These are phyloP conservation scores for Heterochromis multidens DNA, from an alignment of 2,113 vertebrate genomes.

Conservation along the genomic window DNA sequence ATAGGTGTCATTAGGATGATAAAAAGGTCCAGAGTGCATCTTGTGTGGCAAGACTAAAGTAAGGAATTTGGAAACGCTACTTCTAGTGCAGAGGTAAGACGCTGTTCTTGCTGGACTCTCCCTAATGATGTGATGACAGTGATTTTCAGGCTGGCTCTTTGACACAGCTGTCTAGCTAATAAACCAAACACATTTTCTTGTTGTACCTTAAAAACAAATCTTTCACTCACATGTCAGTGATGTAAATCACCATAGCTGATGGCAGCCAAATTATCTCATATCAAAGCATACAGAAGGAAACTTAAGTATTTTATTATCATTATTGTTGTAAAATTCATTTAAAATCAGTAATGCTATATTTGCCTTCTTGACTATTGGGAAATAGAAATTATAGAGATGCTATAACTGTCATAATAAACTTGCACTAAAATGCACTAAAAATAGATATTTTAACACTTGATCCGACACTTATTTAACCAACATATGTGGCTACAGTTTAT, in stretches of 20 bases:
- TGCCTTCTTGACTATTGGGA: background rate
- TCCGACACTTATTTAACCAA: background rate
- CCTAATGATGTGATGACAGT: background rate
- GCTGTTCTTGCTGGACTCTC: background rate
- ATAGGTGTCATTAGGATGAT: background rate
- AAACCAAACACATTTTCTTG: background rate
- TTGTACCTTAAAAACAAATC: background rate
- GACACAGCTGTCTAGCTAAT: background rate
- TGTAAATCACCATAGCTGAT: background rate
- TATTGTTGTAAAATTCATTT: background rate
- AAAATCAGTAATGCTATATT: background rate
- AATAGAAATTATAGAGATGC: background rate
- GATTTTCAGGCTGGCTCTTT: background rate
- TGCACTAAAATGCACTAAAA: background rate
- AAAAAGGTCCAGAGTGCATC: background rate
- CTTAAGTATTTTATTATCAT: background rate
- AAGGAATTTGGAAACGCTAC: background rate
- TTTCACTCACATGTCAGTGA: background rate
- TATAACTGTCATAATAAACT: background rate
- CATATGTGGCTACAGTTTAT: background rate
- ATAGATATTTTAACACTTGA: background rate
- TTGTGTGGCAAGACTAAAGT: background rate
- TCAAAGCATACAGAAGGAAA: background rate
- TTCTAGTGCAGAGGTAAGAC: background rate
- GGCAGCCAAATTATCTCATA: background rate